Evolutionary conservation across 2,888 invertebrate genomes (phyloP).

Genomic region (Drosophila algonquin): DNA sequence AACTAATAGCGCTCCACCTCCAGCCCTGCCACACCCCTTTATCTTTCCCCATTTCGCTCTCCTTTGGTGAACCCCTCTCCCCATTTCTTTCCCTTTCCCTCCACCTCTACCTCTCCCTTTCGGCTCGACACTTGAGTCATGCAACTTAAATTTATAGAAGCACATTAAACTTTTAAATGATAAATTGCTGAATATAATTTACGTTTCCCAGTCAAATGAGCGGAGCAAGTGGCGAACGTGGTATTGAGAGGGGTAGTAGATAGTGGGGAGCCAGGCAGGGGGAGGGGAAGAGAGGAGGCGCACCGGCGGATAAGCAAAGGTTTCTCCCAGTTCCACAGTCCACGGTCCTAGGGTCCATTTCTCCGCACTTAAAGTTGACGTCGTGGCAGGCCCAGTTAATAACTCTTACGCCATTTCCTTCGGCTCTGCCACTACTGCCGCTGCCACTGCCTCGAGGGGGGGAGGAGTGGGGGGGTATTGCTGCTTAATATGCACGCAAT

Average conservation of each 20-base stretch:
- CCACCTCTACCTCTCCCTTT: background rate
- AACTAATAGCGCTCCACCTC: constrained; percentile 61
- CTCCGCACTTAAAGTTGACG: constrained; percentile 34
- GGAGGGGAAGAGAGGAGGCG: no score
- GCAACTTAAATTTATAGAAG: constrained; percentile 78
- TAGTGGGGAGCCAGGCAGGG: background rate
- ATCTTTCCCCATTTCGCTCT: background rate
- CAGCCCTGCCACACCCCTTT: constrained; percentile 3
- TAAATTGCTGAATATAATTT: constrained; percentile 79
- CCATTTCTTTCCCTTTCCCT: no score
- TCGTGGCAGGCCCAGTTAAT: constrained; percentile 72
- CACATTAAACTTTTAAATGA: constrained; percentile 80
- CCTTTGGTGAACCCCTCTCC: background rate
- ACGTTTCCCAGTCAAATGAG: constrained; percentile 53
- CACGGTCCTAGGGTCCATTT: background rate
- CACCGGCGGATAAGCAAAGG: constrained; percentile 16
- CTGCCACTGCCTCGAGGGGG: background rate
- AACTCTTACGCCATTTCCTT: constrained; percentile 66
- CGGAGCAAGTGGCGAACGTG: constrained; percentile 12
- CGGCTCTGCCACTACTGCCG: constrained; percentile 6
- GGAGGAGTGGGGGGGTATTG: background rate
- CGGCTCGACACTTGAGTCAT: constrained; percentile 60
- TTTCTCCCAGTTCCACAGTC: constrained; percentile 5
- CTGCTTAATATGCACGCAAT: constrained; percentile 80
- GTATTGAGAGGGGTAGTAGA: background rate